These are phyloP conservation scores for mouse (Mus musculus) DNA, from an alignment of 2,113 vertebrate species.

Conservation along the genomic window GRCm39 chr16:40902001-40902500, in stretches of 20 bases:
- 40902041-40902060: neutral
- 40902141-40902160: neutral
- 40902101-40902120: neutral
- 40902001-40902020: neutral
- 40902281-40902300: neutral
- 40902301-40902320: slow-evolving; percentile 52
- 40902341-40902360: neutral
- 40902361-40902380: neutral
- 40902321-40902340: neutral
- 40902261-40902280: neutral
- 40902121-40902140: neutral
- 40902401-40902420: neutral
- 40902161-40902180: neutral
- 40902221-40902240: neutral
- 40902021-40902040: slow-evolving; percentile 9
- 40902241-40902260: neutral
- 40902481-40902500: neutral
- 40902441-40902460: neutral
- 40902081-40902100: neutral
- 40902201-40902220: neutral
- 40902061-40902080: neutral
- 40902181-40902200: neutral
- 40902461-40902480: neutral
- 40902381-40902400: too few relatives aligned
- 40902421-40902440: neutral